phyloP scores from a whole-genome alignment of 2,888 invertebrate species.

The Vanessa cardui region DNA sequence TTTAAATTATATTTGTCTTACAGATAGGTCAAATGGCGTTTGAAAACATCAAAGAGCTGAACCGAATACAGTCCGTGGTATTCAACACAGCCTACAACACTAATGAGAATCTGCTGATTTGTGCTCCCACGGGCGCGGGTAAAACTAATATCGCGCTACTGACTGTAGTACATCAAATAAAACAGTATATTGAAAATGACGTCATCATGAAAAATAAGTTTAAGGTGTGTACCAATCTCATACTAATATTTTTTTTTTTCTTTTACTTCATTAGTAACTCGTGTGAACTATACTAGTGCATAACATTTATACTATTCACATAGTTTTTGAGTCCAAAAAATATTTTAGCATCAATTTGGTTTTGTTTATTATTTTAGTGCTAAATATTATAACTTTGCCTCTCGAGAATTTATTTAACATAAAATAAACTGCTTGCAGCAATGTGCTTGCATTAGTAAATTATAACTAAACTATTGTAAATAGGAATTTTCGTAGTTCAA shows the following conservation, averaged over 20 bases:
- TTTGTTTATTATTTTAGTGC: no score
- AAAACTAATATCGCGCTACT: constrained; percentile 99
- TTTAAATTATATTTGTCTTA: constrained; percentile 50
- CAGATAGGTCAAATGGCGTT: constrained; percentile 95
- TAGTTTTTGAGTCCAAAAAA: no score
- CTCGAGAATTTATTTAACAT: no score
- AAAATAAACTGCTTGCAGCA: no score
- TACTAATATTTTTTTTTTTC: no score
- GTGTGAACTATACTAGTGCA: no score
- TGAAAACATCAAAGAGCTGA: constrained; percentile 91
- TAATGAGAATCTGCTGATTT: constrained; percentile 98
- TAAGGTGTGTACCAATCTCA: constrained; percentile 84
- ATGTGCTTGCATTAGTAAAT: no score
- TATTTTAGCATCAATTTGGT: no score
- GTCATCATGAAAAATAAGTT: constrained; percentile 95
- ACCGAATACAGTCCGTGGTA: constrained; percentile 97
- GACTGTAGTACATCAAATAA: constrained; percentile 94
- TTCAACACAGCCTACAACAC: constrained; percentile 97
- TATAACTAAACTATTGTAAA: no score
- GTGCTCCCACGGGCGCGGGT: constrained; percentile 99
- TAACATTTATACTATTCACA: background rate
- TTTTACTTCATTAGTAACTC: background rate
- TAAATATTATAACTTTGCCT: no score
- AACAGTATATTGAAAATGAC: constrained; percentile 90
- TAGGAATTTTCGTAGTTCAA: no score